These are phyloP conservation scores for Nerophis lumbriciformis DNA, from an alignment of 2,113 vertebrate species.

Conservation along the genomic window DNA sequence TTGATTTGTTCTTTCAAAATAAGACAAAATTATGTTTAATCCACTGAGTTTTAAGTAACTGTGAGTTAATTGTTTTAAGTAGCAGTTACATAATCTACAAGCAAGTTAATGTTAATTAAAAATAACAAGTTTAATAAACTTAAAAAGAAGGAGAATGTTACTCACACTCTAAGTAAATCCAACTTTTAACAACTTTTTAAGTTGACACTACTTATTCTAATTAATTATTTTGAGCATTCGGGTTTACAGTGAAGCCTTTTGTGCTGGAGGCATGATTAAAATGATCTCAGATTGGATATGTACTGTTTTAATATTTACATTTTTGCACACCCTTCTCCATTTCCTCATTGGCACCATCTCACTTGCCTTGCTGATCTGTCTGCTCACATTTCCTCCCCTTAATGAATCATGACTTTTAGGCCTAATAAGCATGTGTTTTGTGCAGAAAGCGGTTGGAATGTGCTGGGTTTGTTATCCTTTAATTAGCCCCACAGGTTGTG, in stretches of 20 bases:
- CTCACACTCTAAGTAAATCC: too few species aligned
- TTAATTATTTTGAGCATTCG: too few species aligned
- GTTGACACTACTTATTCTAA: too few species aligned
- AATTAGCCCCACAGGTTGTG: slow-evolving; percentile 68
- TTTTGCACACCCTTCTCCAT: slow-evolving; percentile 24
- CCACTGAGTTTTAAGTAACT: too few species aligned
- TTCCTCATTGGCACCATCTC: slow-evolving; percentile 30
- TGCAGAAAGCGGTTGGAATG: slow-evolving; percentile 54
- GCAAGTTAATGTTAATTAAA: too few species aligned
- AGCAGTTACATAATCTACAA: too few species aligned
- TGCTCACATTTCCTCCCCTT: slow-evolving; percentile 75
- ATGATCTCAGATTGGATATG: slow-evolving; percentile 13
- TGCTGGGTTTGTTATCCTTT: slow-evolving; percentile 74
- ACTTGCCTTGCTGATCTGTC: slow-evolving; percentile 51
- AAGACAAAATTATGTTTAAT: too few species aligned
- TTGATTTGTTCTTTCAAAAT: too few species aligned
- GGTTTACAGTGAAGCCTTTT: neutral
- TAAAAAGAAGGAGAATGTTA: too few species aligned
- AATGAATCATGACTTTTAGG: slow-evolving; percentile 80
- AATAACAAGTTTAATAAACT: too few species aligned
- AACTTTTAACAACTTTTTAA: too few species aligned
- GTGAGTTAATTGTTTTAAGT: too few species aligned
- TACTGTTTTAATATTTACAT: slow-evolving; percentile 16
- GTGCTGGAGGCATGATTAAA: slow-evolving; percentile 13
- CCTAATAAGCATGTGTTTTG: slow-evolving; percentile 76